Evolutionary conservation across 92 coral and sea anemone species (phyloP).

Genomic region (Isaurus tuberculatus): DNA sequence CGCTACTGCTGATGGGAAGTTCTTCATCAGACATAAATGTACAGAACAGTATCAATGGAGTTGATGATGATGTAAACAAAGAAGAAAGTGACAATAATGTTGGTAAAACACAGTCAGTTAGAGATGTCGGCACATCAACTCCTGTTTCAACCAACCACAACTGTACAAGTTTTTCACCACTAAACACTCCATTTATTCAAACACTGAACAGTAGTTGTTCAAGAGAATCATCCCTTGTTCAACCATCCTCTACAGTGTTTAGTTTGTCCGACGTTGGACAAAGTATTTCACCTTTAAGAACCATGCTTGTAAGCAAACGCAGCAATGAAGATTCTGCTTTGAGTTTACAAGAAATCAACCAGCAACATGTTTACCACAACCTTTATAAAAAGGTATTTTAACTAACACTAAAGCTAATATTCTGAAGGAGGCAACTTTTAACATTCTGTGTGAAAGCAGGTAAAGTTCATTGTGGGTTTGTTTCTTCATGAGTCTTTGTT

Average conservation of each 20-base stretch:
- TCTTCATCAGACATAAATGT: not conserved
- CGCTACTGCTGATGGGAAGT: not conserved
- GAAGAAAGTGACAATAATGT: not conserved
- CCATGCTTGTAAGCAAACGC: not conserved
- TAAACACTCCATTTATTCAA: constrained; percentile 30
- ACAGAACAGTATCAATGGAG: not conserved
- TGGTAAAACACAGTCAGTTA: constrained; percentile 8
- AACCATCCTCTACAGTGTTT: not conserved
- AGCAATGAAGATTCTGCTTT: not conserved
- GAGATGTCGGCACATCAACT: constrained; percentile 43
- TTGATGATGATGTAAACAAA: constrained; percentile 6
- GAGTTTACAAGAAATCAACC: not conserved
- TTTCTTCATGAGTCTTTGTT: no score
- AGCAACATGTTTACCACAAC: constrained; percentile 3
- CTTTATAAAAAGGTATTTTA: constrained; percentile 20
- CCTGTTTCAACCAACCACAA: not conserved
- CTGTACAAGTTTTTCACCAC: constrained; percentile 12
- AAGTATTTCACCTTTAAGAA: not conserved
- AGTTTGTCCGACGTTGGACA: not conserved
- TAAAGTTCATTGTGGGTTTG: no score
- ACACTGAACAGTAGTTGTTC: constrained; percentile 14
- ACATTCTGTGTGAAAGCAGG: no score
- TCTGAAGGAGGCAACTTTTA: not conserved
- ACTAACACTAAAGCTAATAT: not conserved
- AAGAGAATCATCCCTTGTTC: not conserved